Evolutionary conservation across 2,113 vertebrate species (phyloP).

Genomic region (Neodontobutis hainanensis): DNA sequence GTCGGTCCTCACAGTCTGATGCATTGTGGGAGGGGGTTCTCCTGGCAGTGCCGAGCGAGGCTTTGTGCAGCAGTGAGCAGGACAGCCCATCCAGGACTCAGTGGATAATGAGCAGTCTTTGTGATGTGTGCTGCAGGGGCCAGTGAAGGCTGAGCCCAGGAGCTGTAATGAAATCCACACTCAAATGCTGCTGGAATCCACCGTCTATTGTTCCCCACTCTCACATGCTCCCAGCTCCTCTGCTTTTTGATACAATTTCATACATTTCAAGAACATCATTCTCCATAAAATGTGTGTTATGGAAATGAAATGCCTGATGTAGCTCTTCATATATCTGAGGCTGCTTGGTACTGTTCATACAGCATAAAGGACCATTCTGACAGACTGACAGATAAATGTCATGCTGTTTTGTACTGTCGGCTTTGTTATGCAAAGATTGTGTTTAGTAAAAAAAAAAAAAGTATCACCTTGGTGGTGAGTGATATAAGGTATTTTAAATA

Average conservation of each 20-base stretch:
- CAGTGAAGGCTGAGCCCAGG: slow-evolving; percentile 36
- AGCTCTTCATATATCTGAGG: neutral
- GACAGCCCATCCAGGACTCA: slow-evolving; percentile 45
- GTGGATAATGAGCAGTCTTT: slow-evolving; percentile 60
- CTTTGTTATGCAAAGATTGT: no score
- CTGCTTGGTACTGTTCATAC: neutral
- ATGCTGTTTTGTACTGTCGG: no score
- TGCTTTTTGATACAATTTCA: slow-evolving; percentile 39
- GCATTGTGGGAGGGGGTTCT: slow-evolving; percentile 25
- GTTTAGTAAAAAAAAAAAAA: no score
- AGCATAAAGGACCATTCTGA: neutral
- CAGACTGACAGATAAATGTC: neutral
- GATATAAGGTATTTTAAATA: no score
- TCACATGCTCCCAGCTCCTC: neutral
- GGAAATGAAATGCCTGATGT: neutral
- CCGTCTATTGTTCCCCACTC: slow-evolving; percentile 13
- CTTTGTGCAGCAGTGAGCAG: neutral
- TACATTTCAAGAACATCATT: slow-evolving; percentile 16
- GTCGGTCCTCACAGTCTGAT: slow-evolving; percentile 19
- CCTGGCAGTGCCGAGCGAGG: slow-evolving; percentile 26
- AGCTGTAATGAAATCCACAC: slow-evolving; percentile 42
- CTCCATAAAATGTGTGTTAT: slow-evolving; percentile 19
- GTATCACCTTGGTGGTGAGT: no score
- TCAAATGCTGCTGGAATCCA: slow-evolving; percentile 17
- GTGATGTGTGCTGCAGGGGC: slow-evolving; percentile 55